A percentile compares a stretch with the other conserved stretches of the same genome.
phyloP scores from a whole-genome alignment of 2,888 invertebrate species.

The Agrotis clavis region DNA sequence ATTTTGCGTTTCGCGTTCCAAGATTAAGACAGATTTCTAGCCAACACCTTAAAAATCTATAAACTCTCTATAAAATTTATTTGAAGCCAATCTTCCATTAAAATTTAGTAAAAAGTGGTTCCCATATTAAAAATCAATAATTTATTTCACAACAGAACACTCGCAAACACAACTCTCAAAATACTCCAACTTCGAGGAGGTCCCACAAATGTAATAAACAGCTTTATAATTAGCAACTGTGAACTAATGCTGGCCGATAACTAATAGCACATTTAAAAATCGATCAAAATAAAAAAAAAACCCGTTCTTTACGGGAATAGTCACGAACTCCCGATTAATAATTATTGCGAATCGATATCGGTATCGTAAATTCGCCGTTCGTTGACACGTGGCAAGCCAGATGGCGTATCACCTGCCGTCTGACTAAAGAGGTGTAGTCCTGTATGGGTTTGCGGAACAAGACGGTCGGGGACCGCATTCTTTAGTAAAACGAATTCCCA shows the following conservation, averaged over 20 bases:
- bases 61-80: too few species aligned
- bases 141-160: not conserved
- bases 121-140: not conserved
- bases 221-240: constrained; percentile 61
- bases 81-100: not conserved
- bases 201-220: constrained; percentile 58
- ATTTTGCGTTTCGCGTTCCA: too few species aligned
- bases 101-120: not conserved
- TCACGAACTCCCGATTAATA: constrained; percentile 75
- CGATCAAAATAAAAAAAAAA: constrained; percentile 71
- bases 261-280: constrained; percentile 68
- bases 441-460: constrained; percentile 78
- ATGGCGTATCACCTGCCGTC: constrained; percentile 85
- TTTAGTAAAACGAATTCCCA: constrained; percentile 76
- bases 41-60: too few species aligned
- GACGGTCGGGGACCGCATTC: constrained; percentile 83
- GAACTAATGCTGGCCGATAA: constrained; percentile 51
- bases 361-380: constrained; percentile 64
- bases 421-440: constrained; percentile 69
- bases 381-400: constrained; percentile 86
- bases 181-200: constrained; percentile 54
- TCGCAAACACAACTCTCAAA: constrained; percentile 18
- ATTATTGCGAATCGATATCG: constrained; percentile 80
- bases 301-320: constrained; percentile 74
- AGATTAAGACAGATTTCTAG: too few species aligned